phyloP scores from a whole-genome alignment of 1,140 invertebrate species.

The Lerema accius region DNA sequence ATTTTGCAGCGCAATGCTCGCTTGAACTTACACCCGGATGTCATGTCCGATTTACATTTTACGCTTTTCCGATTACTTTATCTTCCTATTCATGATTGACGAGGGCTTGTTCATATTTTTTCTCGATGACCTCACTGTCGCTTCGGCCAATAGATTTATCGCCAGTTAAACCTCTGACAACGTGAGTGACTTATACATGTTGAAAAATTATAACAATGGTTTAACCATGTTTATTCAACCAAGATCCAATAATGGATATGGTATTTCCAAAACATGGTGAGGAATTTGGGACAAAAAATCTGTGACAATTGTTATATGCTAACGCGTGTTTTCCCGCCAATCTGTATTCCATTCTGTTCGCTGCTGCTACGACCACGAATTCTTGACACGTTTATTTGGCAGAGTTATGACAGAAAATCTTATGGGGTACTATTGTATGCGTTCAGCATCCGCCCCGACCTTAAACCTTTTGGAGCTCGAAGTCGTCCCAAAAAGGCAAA shows the following conservation, averaged over 20 bases:
- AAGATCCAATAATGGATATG: conserved; percentile 27
- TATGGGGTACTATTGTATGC: conserved; percentile 11
- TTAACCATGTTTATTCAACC: neutral
- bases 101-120: conserved; percentile 15
- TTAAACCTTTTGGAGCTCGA: conserved; percentile 54
- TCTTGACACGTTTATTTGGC: conserved; percentile 6
- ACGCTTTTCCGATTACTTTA: conserved; percentile 53
- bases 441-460: conserved; percentile 37
- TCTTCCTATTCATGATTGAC: conserved; percentile 53
- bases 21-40: conserved; percentile 72
- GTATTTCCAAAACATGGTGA: conserved; percentile 41
- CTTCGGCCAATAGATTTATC: neutral
- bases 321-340: conserved; percentile 59
- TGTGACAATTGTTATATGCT: conserved; percentile 46
- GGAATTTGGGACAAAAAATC: conserved; percentile 54
- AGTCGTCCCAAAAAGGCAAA: conserved; percentile 51
- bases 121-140: conserved; percentile 1
- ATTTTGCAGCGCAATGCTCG: conserved; percentile 56
- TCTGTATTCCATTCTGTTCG: conserved; percentile 51
- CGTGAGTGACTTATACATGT: neutral
- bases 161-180: neutral
- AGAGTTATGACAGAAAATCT: conserved; percentile 8
- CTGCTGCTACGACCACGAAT: conserved; percentile 47
- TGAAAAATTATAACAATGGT: conserved; percentile 5
- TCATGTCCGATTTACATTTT: conserved; percentile 65